Evolutionary conservation across 2,113 vertebrate species (phyloP), one percentile per base, ranked within the genome.

Genomic region (Platanista minor): DNA sequence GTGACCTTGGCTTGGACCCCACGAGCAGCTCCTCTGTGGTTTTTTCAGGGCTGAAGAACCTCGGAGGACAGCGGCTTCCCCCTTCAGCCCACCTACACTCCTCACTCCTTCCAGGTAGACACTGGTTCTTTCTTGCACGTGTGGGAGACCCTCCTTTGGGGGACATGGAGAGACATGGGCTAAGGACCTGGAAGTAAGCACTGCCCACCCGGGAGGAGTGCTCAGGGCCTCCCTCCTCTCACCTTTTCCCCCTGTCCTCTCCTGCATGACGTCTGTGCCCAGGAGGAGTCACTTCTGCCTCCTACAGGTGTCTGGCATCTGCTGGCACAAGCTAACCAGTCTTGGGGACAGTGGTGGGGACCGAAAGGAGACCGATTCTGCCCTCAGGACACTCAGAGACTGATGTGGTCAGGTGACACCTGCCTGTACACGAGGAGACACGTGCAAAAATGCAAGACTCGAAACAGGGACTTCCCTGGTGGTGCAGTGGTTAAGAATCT

Each of bases 101-200:
- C 5, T 31, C 1, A 0, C 3, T 29, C 8, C 20, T 71, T 39
- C 54, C 3, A 0, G 1, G 21, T 3, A 3, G 52, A 12, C 20
- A 15, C 0, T 18, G 1, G 14, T 2, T 23, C 8, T 77, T 71
- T 17, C 43, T 11, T n/a, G 25, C 2, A 0, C 6, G 11, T 8
- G 43, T 49, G 61, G 5, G 5, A 27, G 5, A 10, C 39, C 3
- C 21, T 23, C 6, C 15, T 36, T 39, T 33, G 91, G 43, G 41
- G 86, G 72, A 21, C 17, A 31, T 0, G 13, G 66, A 52, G 77
- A 36, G 27, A 17, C 0, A 6, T 3, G 41, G 49, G 3, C 31
- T 29, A 14, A 83, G 71, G 62, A 72, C 17, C 54, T 8, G 71
- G 20, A 57, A 21, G 7, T 7, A 10, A 81, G 25, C 0, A 5